Conservation (phyloP, 1,140 invertebrate species). For the Drosophila triauraria region DNA sequence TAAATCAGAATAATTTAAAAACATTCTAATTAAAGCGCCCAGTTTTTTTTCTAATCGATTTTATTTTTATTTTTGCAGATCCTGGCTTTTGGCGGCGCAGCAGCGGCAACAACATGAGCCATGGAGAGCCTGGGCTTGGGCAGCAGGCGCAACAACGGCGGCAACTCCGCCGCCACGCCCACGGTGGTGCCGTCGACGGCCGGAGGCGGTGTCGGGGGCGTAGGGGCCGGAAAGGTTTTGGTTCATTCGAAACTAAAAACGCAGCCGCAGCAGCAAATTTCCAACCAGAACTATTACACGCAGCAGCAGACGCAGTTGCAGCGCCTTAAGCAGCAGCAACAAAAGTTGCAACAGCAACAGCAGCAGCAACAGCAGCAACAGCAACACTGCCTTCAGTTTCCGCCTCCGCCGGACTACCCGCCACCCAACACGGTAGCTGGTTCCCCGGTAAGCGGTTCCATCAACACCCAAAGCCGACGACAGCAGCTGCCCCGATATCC, state of each 20-base stretch:
- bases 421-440: conserved; percentile 37
- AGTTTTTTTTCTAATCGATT: not conserved
- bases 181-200: conserved; percentile 28
- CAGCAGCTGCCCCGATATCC: conserved; percentile 71
- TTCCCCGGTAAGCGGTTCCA: conserved; percentile 12
- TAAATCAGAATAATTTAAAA: not conserved
- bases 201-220: conserved; percentile 22
- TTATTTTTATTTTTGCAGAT: conserved; percentile 7
- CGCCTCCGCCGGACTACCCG: conserved; percentile 76
- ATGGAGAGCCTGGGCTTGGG: conserved; percentile 82
- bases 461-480: conserved; percentile 6
- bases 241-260: conserved; percentile 58
- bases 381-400: conserved; percentile 64
- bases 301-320: conserved; percentile 79
- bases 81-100: not conserved
- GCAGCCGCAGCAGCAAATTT: conserved; percentile 45
- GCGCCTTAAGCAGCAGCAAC: conserved; percentile 67
- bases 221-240: conserved; percentile 40
- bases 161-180: conserved; percentile 24
- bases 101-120: conserved; percentile 72
- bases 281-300: conserved; percentile 81
- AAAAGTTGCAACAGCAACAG: conserved; percentile 50
- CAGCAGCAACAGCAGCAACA: conserved; percentile 46
- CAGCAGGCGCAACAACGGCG: conserved; percentile 73
- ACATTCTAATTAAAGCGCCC: too few relatives aligned